Evolutionary conservation across 1,140 invertebrate species (phyloP).

Genomic region (Pseudomyrmex concolor): DNA sequence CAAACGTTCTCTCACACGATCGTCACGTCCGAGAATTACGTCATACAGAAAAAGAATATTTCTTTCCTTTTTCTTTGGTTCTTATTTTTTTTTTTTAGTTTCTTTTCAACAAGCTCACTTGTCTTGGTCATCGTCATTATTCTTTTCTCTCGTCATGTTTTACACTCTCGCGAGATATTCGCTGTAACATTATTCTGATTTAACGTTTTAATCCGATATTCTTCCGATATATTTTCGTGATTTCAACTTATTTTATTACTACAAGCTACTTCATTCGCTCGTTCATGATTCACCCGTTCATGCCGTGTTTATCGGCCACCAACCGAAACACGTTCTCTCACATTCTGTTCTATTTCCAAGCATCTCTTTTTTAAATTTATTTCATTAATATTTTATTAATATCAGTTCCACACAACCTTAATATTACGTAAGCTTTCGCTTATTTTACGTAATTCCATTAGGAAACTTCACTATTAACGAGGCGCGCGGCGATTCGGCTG

Average conservation of each 20-base stretch:
- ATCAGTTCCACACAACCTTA: slow-evolving; percentile 77
- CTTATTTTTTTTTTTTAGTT: slow-evolving; percentile 33
- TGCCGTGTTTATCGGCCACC: slow-evolving; percentile 70
- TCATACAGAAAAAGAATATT: slow-evolving; percentile 29
- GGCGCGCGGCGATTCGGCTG: slow-evolving; percentile 58
- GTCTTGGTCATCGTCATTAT: slow-evolving; percentile 52
- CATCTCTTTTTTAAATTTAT: slow-evolving; percentile 80
- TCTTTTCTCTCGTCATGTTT: slow-evolving; percentile 50
- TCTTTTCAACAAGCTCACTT: slow-evolving; percentile 39
- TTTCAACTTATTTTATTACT: slow-evolving; percentile 77
- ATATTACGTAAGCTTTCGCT: slow-evolving; percentile 84
- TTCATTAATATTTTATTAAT: slow-evolving; percentile 82
- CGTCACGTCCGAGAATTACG: slow-evolving; percentile 32
- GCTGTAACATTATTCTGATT: slow-evolving; percentile 66
- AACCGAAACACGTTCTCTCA: slow-evolving; percentile 75
- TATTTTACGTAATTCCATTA: slow-evolving; percentile 80
- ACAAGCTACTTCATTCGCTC: slow-evolving; percentile 70
- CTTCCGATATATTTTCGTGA: slow-evolving; percentile 66
- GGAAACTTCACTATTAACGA: slow-evolving; percentile 74
- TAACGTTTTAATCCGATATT: slow-evolving; percentile 65
- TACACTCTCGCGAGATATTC: slow-evolving; percentile 44
- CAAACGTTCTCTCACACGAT: slow-evolving; percentile 34
- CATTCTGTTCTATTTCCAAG: slow-evolving; percentile 79
- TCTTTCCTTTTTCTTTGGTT: slow-evolving; percentile 15
- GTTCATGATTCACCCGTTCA: slow-evolving; percentile 65